Percentiles rank a stretch among this genome's conserved stretches.
These are phyloP conservation scores for Heliothis subflexa DNA, from an alignment of 1,140 invertebrate genomes.

Conservation along the genomic window DNA sequence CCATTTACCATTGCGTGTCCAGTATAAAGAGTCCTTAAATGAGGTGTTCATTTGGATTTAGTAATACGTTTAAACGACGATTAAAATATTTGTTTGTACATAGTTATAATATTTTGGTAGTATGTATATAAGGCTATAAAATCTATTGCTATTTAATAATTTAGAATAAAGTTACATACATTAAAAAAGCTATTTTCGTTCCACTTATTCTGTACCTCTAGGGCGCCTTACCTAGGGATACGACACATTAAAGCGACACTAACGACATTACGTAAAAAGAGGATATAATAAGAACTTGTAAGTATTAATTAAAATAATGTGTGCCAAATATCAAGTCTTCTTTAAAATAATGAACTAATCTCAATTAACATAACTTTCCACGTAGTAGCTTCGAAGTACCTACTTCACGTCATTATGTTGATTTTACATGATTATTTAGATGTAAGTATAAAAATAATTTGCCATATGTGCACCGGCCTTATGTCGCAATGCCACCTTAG, in stretches of 20 bases:
- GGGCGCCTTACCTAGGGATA: background rate
- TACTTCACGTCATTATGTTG: too few relatives aligned
- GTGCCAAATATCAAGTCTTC: too few relatives aligned
- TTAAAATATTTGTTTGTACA: background rate
- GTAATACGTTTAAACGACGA: background rate
- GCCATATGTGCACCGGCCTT: too few relatives aligned
- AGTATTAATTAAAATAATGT: too few relatives aligned
- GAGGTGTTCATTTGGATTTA: background rate
- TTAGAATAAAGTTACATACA: background rate
- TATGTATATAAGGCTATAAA: conserved; percentile 30
- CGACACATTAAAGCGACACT: background rate
- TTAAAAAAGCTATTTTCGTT: conserved; percentile 21
- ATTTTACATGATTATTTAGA: too few relatives aligned
- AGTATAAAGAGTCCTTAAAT: background rate
- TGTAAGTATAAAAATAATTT: too few relatives aligned
- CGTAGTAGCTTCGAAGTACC: too few relatives aligned
- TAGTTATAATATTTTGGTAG: background rate
- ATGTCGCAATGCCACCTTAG: too few relatives aligned
- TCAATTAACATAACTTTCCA: too few relatives aligned
- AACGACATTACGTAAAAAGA: background rate
- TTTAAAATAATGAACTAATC: too few relatives aligned
- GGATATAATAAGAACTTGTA: too few relatives aligned
- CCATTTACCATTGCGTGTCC: background rate
- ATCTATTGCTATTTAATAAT: conserved; percentile 26
- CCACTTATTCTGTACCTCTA: background rate